Conservation (phyloP, 2,113 vertebrate species). For the Athene noctua region DNA sequence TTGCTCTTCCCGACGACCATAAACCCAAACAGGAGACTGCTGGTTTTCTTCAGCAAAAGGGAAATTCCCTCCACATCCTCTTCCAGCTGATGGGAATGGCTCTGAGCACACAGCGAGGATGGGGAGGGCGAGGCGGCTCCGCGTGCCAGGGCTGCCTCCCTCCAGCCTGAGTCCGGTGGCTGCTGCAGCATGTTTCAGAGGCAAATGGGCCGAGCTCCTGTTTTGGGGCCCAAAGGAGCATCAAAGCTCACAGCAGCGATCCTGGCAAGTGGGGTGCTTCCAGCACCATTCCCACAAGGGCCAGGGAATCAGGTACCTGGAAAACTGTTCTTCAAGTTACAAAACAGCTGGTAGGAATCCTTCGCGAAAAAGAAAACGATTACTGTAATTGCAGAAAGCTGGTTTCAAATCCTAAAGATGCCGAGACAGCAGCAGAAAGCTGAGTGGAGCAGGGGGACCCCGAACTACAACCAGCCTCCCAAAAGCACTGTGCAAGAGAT, state of each 20-base stretch:
- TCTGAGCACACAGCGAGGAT: background rate
- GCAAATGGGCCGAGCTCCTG: background rate
- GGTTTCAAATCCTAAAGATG: background rate
- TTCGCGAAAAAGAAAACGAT: background rate
- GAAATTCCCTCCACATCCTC: background rate
- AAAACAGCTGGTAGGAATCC: background rate
- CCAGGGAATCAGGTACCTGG: background rate
- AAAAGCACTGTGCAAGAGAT: accelerated
- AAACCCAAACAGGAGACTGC: background rate
- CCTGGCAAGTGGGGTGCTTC: background rate
- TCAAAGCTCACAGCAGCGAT: background rate
- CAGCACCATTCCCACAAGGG: background rate
- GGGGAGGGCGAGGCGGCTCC: accelerated
- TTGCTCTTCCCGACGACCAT: background rate
- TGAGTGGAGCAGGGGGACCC: background rate
- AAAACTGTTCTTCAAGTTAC: background rate
- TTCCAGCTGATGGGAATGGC: background rate
- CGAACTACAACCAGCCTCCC: background rate
- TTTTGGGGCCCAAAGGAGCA: background rate
- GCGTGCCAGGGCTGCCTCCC: background rate
- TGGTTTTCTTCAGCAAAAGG: background rate
- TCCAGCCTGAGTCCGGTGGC: background rate
- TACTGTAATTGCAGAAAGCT: background rate
- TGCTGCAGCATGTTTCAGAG: background rate
- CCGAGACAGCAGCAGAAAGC: background rate